Evolutionary conservation across 2,888 invertebrate genomes (phyloP).

Genomic region (Orthonevra nobilis): DNA sequence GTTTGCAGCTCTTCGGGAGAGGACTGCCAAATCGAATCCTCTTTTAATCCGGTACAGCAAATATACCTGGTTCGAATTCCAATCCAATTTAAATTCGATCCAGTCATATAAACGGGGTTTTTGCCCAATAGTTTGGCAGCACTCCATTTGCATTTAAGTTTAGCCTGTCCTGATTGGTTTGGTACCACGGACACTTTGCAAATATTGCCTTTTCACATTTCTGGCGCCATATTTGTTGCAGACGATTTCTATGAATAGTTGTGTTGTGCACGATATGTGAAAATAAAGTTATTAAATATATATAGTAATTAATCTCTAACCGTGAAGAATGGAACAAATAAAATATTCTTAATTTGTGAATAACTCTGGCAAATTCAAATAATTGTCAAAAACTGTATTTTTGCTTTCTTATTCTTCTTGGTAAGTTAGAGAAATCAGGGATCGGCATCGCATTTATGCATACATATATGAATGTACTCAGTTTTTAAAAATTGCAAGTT

Average conservation of each 20-base stretch:
- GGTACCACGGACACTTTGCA: no score
- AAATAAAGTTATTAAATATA: slow-evolving; percentile 7
- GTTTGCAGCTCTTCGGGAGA: no score
- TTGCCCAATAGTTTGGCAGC: no score
- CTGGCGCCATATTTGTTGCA: slow-evolving; percentile 19
- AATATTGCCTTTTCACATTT: background rate
- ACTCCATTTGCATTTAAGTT: no score
- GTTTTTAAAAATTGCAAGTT: no score
- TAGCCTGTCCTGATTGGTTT: no score
- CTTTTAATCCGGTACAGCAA: no score
- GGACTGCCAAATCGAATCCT: no score
- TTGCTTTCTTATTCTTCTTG: slow-evolving; percentile 26
- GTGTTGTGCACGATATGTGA: slow-evolving; percentile 34
- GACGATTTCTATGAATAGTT: slow-evolving; percentile 2
- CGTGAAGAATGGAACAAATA: slow-evolving; percentile 24
- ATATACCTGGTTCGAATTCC: no score
- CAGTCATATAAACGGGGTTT: no score
- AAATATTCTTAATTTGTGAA: slow-evolving; percentile 35
- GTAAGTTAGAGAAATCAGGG: slow-evolving; percentile 52
- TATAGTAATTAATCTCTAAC: slow-evolving; percentile 1
- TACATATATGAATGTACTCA: no score
- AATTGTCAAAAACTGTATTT: slow-evolving; percentile 15
- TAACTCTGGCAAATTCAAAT: slow-evolving; percentile 13
- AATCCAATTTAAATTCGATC: no score
- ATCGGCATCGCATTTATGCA: slow-evolving; percentile 19